phyloP scores from a whole-genome alignment of 1,140 invertebrate species.

The Helicoverpa armigera region DNA sequence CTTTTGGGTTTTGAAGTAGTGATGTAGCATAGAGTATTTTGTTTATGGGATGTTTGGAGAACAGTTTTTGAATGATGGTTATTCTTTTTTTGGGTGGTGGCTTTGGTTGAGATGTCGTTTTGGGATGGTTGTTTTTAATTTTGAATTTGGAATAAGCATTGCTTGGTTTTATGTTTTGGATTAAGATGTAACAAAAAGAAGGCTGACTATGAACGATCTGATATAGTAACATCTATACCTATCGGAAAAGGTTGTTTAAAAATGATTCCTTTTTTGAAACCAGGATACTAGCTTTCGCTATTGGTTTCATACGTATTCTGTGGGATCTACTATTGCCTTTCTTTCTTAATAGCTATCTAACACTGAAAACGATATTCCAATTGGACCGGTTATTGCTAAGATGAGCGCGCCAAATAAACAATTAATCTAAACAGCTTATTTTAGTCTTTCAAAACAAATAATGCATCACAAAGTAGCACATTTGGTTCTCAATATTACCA shows the following conservation, averaged over 20 bases:
- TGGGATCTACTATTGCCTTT: too few species aligned
- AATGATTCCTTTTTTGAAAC: too few species aligned
- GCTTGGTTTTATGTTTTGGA: neutral
- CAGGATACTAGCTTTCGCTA: too few species aligned
- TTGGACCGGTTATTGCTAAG: too few species aligned
- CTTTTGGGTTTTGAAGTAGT: constrained; percentile 64
- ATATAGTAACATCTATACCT: too few species aligned
- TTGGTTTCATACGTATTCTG: too few species aligned
- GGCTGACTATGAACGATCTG: too few species aligned
- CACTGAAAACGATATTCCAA: too few species aligned
- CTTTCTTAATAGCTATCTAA: too few species aligned
- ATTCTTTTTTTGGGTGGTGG: neutral
- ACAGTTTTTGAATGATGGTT: neutral
- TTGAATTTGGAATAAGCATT: neutral
- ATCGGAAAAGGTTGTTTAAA: too few species aligned
- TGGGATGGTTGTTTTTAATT: neutral
- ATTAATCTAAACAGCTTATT: too few species aligned
- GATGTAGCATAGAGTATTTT: neutral
- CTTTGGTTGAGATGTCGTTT: neutral
- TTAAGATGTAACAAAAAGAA: neutral
- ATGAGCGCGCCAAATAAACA: too few species aligned
- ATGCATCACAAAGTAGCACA: neutral
- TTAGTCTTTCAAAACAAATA: neutral
- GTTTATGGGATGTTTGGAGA: neutral
- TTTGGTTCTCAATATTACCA: neutral